phyloP scores from a whole-genome alignment of 1,140 invertebrate species.

The Tetramorium simillimum region DNA sequence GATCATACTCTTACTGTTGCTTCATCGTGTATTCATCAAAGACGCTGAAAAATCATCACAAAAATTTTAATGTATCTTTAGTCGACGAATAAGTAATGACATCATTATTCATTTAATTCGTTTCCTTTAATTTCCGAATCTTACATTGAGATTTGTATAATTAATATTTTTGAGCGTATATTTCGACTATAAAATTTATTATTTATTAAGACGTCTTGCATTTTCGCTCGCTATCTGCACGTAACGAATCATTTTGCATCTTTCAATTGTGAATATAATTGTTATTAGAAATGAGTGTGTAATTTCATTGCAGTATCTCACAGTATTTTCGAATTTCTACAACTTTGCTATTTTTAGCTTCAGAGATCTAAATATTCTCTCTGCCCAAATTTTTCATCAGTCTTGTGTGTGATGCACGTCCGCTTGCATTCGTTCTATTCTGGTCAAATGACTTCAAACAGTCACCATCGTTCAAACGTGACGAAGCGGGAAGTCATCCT shows the following conservation, averaged over 20 bases:
- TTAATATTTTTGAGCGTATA: not conserved
- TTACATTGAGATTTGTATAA: not conserved
- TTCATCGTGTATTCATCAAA: not conserved
- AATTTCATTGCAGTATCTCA: not conserved
- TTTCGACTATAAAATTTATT: not conserved
- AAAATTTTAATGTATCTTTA: not conserved
- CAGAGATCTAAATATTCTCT: not conserved
- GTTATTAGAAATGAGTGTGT: not conserved
- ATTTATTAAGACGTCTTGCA: not conserved
- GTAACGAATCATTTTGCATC: not conserved
- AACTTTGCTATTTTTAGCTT: not conserved
- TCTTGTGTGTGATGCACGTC: not conserved
- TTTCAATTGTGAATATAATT: not conserved
- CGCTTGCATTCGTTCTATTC: conserved; percentile 15
- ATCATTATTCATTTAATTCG: not conserved
- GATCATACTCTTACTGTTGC: not conserved
- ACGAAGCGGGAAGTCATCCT: conserved; percentile 8
- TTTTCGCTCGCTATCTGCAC: not conserved
- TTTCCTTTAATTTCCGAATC: not conserved
- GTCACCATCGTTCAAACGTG: conserved; percentile 15
- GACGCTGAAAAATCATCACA: not conserved
- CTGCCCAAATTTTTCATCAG: not conserved
- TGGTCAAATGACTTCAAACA: conserved; percentile 12
- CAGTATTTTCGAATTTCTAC: not conserved
- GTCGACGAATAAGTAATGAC: not conserved